Conservation (phyloP, 2,888 invertebrate species). For the Chrysina gloriosa region DNA sequence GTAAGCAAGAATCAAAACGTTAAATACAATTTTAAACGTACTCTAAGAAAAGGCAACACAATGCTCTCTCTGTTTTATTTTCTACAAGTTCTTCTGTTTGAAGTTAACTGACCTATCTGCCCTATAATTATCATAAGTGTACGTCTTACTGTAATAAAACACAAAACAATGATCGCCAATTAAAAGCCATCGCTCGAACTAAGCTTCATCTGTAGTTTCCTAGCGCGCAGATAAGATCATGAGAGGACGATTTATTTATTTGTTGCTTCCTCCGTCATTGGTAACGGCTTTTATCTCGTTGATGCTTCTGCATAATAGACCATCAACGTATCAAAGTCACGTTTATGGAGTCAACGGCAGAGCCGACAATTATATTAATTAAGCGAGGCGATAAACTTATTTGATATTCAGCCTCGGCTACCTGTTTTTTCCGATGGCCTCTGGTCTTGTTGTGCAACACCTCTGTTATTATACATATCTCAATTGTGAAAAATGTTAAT, state of each 20-base stretch:
- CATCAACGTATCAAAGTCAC: conserved; percentile 15
- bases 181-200: background rate
- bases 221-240: background rate
- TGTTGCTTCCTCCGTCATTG: conserved; percentile 3
- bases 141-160: too few relatives aligned
- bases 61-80: too few relatives aligned
- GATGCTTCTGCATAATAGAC: conserved; percentile 13
- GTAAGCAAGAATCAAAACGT: too few relatives aligned
- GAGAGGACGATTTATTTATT: background rate
- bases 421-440: conserved; percentile 16
- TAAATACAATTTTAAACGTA: too few relatives aligned
- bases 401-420: conserved; percentile 24
- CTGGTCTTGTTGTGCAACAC: background rate
- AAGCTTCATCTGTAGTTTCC: background rate
- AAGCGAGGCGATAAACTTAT: conserved; percentile 12
- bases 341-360: conserved; percentile 1
- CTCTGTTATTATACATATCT: background rate
- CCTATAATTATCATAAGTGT: too few relatives aligned
- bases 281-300: conserved; percentile 1
- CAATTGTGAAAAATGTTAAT: background rate
- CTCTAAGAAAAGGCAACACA: too few relatives aligned
- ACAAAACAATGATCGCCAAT: too few relatives aligned
- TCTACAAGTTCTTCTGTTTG: too few relatives aligned
- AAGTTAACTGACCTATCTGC: too few relatives aligned
- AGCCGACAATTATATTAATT: conserved; percentile 31